Base-by-base conservation (phyloP, 2,797 vertebrate species). In the Pseudochirops corinnae region DNA sequence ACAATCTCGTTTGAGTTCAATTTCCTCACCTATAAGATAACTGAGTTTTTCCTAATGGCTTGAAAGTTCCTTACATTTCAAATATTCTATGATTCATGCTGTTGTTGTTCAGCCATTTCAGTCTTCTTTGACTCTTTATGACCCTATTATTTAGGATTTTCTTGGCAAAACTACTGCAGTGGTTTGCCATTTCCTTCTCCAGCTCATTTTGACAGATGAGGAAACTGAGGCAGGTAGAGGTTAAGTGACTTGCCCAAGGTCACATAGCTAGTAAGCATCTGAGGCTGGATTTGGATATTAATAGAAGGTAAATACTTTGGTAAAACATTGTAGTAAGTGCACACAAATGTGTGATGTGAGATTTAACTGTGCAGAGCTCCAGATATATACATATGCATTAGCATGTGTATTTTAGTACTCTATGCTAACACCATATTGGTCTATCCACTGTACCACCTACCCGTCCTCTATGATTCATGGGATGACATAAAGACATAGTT, bases 341-440 rank as follows among this genome's bases (percentile, higher is more conserved):
- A 97, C 96, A 91, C 93, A 55, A 93, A 94, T 24, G 94, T 95
- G 96, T 95, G 96, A 96, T 93, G 96, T 94, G 96, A 0, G 16
- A 92, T 60, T 90, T 82, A 58, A 90, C 92, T 97, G 94, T 56
- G 96, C 94, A 94, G 92, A 93, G 96, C 96, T 91, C 97, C 94
- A n/a, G 39, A 28, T 58, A 94, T 95, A 97, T 97, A 95, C 98
- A 97, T 97, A 98, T 94, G 97, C 97, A 98, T 98, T 93, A 97
- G 98, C 96, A 74, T 98, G 97, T 94, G 96, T 96, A 97, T 98
- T 97, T 98, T 96, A 93, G 52, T 97, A 92, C 97, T 90, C 97
- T 93, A 93, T 90, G 93, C 97, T 96, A 96, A 98, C 97, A 96
- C 96, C 96, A 97, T 92, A 95, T n/a, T n/a, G 53, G 24, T 82